Evolutionary conservation across 2,797 vertebrate genomes (phyloP).

Genomic region (Lepus townsendii): DNA sequence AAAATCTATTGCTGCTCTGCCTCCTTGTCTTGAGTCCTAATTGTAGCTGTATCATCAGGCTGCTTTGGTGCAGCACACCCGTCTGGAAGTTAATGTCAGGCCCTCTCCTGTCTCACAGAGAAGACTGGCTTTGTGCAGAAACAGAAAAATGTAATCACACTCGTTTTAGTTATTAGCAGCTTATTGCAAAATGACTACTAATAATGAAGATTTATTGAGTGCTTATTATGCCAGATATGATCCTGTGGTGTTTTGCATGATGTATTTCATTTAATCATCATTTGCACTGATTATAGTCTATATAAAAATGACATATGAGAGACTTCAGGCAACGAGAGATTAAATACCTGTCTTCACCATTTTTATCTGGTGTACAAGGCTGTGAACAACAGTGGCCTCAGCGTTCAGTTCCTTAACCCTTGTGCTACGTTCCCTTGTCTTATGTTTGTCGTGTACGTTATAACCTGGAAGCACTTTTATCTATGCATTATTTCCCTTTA

Average conservation of each 20-base stretch:
- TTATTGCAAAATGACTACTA: neutral
- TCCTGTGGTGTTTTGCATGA: neutral
- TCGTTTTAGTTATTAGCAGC: neutral
- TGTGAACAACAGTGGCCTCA: neutral
- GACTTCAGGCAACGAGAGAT: neutral
- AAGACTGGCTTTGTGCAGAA: neutral
- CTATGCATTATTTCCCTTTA: neutral
- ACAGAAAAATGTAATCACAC: neutral
- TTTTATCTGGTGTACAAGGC: neutral
- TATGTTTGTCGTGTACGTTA: neutral
- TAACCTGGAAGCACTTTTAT: neutral
- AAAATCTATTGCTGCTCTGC: neutral
- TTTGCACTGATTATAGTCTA: neutral
- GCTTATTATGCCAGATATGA: neutral
- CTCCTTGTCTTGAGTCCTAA: neutral
- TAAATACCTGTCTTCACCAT: neutral
- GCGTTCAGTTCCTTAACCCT: neutral
- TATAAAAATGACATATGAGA: neutral
- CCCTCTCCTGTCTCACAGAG: neutral
- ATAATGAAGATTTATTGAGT: neutral
- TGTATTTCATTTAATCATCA: slow-evolving; percentile 42
- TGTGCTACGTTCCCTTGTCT: neutral
- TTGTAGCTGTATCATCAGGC: neutral
- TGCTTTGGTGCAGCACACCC: neutral
- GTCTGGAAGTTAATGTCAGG: neutral